Conservation (phyloP, 2,797 vertebrate species). For the Danio jaintianensis region DNA sequence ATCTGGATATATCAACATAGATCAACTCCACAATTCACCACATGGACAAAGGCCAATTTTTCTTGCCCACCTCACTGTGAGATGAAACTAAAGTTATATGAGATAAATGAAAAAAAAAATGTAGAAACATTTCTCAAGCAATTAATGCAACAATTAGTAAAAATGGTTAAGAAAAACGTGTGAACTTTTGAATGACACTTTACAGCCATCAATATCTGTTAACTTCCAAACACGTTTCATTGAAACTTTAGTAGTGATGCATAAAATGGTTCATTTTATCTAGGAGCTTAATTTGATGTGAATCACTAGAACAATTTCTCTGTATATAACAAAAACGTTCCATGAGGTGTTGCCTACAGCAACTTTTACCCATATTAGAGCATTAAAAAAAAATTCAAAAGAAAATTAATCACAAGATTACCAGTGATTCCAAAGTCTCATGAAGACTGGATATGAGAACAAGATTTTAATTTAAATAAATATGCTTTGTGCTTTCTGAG, state of each 20-base stretch:
- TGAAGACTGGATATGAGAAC: background rate
- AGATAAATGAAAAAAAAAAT: background rate
- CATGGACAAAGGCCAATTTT: background rate
- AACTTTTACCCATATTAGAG: background rate
- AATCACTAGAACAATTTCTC: background rate
- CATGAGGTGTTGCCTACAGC: background rate
- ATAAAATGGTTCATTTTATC: background rate
- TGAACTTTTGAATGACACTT: background rate
- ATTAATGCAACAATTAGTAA: background rate
- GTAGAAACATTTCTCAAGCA: slow-evolving; percentile 13
- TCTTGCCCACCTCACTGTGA: background rate
- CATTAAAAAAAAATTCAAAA: background rate
- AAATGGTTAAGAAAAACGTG: background rate
- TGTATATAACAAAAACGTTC: background rate
- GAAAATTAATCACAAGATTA: background rate
- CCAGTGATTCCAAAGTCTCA: slow-evolving; percentile 1
- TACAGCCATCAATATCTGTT: background rate
- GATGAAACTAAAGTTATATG: background rate
- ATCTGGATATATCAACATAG: background rate
- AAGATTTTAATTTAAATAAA: slow-evolving; percentile 20
- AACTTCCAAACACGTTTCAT: background rate
- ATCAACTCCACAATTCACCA: background rate
- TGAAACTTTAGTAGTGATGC: background rate
- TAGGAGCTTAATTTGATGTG: background rate
- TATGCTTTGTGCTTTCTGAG: background rate